Evolutionary conservation across 2,888 invertebrate genomes (phyloP).

Genomic region (Coecobrya sp.): DNA sequence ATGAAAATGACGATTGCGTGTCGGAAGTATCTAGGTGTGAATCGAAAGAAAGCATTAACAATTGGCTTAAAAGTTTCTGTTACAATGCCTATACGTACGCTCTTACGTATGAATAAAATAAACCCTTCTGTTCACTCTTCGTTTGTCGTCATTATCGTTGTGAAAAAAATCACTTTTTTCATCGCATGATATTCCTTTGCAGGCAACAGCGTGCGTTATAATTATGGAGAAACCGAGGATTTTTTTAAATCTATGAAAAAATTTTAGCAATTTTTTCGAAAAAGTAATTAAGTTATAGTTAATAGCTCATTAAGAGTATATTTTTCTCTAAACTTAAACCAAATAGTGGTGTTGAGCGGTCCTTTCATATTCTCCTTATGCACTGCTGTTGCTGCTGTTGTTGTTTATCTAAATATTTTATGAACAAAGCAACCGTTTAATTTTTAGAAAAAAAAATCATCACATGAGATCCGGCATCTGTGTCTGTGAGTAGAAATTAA

Average conservation of each 20-base stretch:
- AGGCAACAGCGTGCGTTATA: slow-evolving; percentile 76
- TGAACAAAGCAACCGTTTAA: slow-evolving; percentile 34
- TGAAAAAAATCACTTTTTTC: slow-evolving; percentile 67
- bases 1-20: slow-evolving; percentile 82
- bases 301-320: slow-evolving; percentile 78
- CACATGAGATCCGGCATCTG: slow-evolving; percentile 79
- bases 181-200: slow-evolving; percentile 62
- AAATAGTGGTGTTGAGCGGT: slow-evolving; percentile 65
- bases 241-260: slow-evolving; percentile 73
- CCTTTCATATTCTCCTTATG: slow-evolving; percentile 45
- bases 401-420: slow-evolving; percentile 9
- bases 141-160: slow-evolving; percentile 65
- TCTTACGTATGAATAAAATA: background rate
- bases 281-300: slow-evolving; percentile 80
- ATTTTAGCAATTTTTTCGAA: slow-evolving; percentile 70
- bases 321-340: slow-evolving; percentile 59
- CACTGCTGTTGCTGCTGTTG: slow-evolving; percentile 39
- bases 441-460: slow-evolving; percentile 39
- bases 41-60: slow-evolving; percentile 79
- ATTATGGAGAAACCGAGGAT: slow-evolving; percentile 79
- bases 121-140: slow-evolving; percentile 73
- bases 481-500: slow-evolving; percentile 36
- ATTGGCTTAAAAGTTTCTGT: slow-evolving; percentile 56
- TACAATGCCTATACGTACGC: background rate
- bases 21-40: slow-evolving; percentile 81